A percentile compares a stretch with the other conserved stretches of the same genome.
Conservation (phyloP, 2,888 invertebrate species). For the Mesorhabditis belari region DNA sequence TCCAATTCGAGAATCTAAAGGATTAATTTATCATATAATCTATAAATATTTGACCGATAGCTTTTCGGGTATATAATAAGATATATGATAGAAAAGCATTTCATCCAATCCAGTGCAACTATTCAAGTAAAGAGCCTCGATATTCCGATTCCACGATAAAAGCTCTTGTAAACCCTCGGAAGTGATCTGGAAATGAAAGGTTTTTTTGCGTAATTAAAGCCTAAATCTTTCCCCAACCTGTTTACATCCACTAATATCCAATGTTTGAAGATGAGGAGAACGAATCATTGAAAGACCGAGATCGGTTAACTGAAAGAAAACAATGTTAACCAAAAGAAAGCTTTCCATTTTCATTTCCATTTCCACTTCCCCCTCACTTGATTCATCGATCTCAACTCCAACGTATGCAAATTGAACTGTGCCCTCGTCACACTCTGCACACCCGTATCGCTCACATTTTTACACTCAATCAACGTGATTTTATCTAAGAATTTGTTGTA, state of each 20-base stretch:
- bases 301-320: slow-evolving; percentile 39
- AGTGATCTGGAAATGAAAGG: slow-evolving; percentile 23
- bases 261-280: slow-evolving; percentile 31
- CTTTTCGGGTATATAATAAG: slow-evolving; percentile 41
- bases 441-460: slow-evolving; percentile 20
- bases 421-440: slow-evolving; percentile 33
- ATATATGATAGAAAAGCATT: slow-evolving; percentile 48
- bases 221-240: no score
- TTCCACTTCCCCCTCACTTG: slow-evolving; percentile 1
- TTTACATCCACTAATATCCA: slow-evolving; percentile 49
- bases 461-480: slow-evolving; percentile 48
- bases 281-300: slow-evolving; percentile 32
- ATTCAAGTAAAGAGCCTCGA: slow-evolving; percentile 45
- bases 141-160: slow-evolving; percentile 38
- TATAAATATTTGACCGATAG: slow-evolving; percentile 16
- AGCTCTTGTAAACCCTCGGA: slow-evolving; percentile 38
- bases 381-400: slow-evolving; percentile 40
- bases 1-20: slow-evolving; percentile 46
- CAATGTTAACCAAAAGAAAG: no score
- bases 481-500: slow-evolving; percentile 36
- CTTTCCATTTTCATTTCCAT: not conserved
- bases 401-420: slow-evolving; percentile 26
- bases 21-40: not conserved
- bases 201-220: no score
- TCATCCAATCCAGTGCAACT: slow-evolving; percentile 47